A percentile compares a stretch with the other conserved stretches of the same genome.
phyloP scores from a whole-genome alignment of 2,113 vertebrate genomes.

The Megaceryle torquata region DNA sequence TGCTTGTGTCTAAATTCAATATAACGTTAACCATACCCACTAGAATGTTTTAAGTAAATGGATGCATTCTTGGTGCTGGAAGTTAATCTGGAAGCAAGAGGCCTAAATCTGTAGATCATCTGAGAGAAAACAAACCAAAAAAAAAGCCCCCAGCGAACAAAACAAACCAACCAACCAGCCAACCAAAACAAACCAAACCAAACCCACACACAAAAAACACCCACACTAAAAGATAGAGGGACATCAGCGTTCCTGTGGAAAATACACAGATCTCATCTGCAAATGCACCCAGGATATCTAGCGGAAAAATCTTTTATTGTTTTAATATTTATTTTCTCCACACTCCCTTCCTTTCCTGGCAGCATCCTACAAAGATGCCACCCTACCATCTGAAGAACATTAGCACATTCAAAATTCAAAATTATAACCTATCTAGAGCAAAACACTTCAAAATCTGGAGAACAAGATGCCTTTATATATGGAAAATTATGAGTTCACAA shows the following conservation, averaged over 20 bases:
- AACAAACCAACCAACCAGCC: background rate
- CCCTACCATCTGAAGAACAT: background rate
- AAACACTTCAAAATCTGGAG: background rate
- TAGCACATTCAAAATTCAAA: background rate
- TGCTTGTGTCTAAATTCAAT: background rate
- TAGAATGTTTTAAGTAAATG: background rate
- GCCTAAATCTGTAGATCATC: background rate
- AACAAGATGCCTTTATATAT: background rate
- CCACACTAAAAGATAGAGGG: background rate
- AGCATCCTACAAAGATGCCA: background rate
- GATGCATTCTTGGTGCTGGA: background rate
- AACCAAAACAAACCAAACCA: background rate
- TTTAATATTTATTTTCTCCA: background rate
- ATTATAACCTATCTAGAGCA: background rate
- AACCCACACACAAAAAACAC: background rate
- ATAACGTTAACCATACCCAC: background rate
- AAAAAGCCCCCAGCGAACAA: background rate
- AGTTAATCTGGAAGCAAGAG: background rate
- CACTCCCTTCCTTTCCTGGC: background rate
- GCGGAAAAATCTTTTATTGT: background rate
- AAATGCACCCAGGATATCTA: background rate
- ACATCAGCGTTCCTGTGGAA: background rate
- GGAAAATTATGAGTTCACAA: background rate
- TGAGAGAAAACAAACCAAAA: background rate
- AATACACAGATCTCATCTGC: background rate